These are phyloP conservation scores for Saccostrea glomerata DNA, from an alignment of 1,140 invertebrate genomes.

Conservation along the genomic window DNA sequence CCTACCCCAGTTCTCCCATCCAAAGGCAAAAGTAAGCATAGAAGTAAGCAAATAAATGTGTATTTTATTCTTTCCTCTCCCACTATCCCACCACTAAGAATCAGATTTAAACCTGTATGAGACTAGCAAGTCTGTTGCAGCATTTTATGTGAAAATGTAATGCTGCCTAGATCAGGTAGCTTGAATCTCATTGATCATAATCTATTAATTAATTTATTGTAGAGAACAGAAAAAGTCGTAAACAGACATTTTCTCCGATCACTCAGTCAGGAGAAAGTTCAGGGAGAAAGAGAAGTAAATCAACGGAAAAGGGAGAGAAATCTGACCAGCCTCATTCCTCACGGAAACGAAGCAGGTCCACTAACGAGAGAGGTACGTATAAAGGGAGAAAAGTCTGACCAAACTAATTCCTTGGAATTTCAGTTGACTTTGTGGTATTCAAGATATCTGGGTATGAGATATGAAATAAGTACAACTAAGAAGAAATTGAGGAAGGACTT, in stretches of 20 bases:
- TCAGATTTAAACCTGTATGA: not conserved
- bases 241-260: constrained; percentile 44
- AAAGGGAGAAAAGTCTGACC: too few species aligned
- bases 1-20: not conserved
- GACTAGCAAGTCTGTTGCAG: too few species aligned
- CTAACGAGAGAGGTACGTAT: constrained; percentile 32
- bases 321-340: not conserved
- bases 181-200: not conserved
- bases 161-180: not conserved
- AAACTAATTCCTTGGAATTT: too few species aligned
- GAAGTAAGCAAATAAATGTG: not conserved
- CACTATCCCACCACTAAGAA: not conserved
- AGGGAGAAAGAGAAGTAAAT: constrained; percentile 45
- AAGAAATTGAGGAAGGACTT: too few species aligned
- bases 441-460: too few species aligned
- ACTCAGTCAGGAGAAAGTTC: not conserved
- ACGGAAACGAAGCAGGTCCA: constrained; percentile 47
- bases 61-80: not conserved
- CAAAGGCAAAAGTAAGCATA: constrained; percentile 23
- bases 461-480: too few species aligned
- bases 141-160: not conserved
- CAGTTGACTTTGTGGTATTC: too few species aligned
- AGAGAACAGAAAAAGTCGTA: constrained; percentile 43
- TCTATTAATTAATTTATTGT: not conserved
- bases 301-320: constrained; percentile 36